Percentiles rank a stretch among this genome's conserved stretches.
phyloP scores from a whole-genome alignment of 2,113 vertebrate species.

The Lophotis ruficrista region DNA sequence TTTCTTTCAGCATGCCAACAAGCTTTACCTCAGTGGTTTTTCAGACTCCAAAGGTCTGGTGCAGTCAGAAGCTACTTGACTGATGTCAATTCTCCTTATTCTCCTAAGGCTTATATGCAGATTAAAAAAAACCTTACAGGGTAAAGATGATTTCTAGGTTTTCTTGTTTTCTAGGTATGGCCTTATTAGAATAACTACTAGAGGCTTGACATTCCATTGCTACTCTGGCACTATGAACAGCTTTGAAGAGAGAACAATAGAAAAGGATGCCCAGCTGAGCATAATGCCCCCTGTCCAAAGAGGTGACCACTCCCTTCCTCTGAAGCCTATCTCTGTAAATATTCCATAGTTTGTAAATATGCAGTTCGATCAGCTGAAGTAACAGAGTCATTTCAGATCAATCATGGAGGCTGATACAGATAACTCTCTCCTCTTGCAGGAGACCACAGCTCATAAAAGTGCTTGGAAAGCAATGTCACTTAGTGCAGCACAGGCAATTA shows the following conservation, averaged over 20 bases:
- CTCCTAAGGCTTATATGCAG: background rate
- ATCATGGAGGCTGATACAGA: background rate
- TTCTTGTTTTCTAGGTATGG: background rate
- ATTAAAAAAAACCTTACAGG: background rate
- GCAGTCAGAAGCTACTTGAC: background rate
- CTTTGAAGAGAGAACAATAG: background rate
- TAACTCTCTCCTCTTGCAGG: background rate
- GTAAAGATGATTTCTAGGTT: background rate
- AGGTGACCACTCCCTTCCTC: background rate
- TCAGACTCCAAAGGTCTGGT: background rate
- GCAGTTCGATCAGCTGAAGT: slow-evolving; percentile 40
- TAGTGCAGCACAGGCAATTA: slow-evolving; percentile 50
- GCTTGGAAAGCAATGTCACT: slow-evolving; percentile 20
- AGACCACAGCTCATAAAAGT: background rate
- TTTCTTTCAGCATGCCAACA: background rate
- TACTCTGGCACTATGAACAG: background rate
- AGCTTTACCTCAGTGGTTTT: background rate
- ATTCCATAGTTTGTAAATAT: background rate
- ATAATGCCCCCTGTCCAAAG: background rate
- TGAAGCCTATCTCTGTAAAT: background rate
- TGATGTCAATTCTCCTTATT: background rate
- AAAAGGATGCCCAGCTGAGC: background rate
- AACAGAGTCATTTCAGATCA: slow-evolving; percentile 54
- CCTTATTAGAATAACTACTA: background rate
- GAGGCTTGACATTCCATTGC: background rate